Evolutionary conservation across 2,797 vertebrate species (phyloP), one percentile per base, ranked within the genome.

Genomic region (Phyllotis vaccarum): DNA sequence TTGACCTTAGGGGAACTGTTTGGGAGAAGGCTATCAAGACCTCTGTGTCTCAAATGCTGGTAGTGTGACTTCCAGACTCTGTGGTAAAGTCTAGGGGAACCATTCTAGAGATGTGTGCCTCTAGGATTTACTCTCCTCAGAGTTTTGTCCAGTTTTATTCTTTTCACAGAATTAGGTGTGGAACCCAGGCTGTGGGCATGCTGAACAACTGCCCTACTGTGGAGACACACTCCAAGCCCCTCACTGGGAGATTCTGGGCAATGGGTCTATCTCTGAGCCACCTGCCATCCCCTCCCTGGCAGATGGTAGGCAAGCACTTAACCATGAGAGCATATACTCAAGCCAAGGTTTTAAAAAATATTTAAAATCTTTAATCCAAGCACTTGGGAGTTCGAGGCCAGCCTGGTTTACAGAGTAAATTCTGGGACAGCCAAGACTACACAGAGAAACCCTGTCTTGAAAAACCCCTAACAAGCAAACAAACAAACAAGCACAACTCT

Each of bases 21-120:
- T 81, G 24, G 0, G 27, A 58, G 21, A 86, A 52, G 34, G 13
- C 22, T 7, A 19, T 78, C 46, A 19, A 80, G 66, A 54, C 21
- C 14, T 5, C 1, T 17, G 60, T 3, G 0, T 54, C n/a, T 54
- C 14, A 3, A 0, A 12, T 54, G 1, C 3, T 8, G 24, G 34
- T 46, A 43, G 2, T 2, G 5, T n/a, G 24, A 24, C 68, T 34
- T 90, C 58, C 56, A 12, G 16, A 40, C 24, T 62, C 70, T 52
- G 2, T 4, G 4, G 11, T n/a, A 60, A 46, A 90, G 52, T 29
- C 16, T 1, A 0, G 1, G 24, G 16, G 21, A 37, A 12, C 19
- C 31, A 1, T 4, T 19, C 75, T 21, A 37, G 37, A 6, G 37
- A 6, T 19, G 7, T 24, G 8, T 12, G 13, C 31, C 62, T 46